These are phyloP conservation scores for Dendrocincla fuliginosa DNA, from an alignment of 2,797 vertebrate species.

Conservation along the genomic window DNA sequence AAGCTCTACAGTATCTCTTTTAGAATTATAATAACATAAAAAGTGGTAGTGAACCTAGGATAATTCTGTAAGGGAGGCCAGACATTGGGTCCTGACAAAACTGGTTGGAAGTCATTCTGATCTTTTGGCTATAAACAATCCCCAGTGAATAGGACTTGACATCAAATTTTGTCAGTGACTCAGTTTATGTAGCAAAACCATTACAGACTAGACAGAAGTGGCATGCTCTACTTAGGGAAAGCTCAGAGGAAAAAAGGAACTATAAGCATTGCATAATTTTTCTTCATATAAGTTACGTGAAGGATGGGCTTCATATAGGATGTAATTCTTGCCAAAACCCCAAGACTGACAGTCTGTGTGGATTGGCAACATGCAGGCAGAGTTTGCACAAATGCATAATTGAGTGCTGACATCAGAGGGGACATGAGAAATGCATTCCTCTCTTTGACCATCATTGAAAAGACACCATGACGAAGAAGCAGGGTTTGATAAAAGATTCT, in stretches of 20 bases:
- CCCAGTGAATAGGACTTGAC: constrained; percentile 23
- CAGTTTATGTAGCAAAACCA: not conserved
- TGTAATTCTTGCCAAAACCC: not conserved
- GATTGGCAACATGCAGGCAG: not conserved
- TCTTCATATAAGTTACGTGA: not conserved
- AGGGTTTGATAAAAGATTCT: not conserved
- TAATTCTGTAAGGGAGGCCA: not conserved
- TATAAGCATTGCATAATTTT: not conserved
- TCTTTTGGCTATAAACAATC: constrained; percentile 35
- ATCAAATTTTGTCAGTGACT: not conserved
- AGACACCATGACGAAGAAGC: not conserved
- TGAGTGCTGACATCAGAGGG: not conserved
- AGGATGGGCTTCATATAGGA: not conserved
- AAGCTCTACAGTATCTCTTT: not conserved
- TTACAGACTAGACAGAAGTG: not conserved
- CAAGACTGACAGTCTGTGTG: not conserved
- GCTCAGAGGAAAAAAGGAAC: not conserved
- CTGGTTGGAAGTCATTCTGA: constrained; percentile 27
- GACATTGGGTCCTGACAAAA: constrained; percentile 18
- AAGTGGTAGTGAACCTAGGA: not conserved
- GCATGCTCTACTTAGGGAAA: not conserved
- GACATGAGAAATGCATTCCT: not conserved
- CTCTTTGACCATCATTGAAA: not conserved
- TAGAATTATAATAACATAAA: not conserved
- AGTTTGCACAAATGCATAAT: not conserved